These are phyloP conservation scores for Meteorus sp. DNA, from an alignment of 1,140 invertebrate genomes.

Conservation along the genomic window DNA sequence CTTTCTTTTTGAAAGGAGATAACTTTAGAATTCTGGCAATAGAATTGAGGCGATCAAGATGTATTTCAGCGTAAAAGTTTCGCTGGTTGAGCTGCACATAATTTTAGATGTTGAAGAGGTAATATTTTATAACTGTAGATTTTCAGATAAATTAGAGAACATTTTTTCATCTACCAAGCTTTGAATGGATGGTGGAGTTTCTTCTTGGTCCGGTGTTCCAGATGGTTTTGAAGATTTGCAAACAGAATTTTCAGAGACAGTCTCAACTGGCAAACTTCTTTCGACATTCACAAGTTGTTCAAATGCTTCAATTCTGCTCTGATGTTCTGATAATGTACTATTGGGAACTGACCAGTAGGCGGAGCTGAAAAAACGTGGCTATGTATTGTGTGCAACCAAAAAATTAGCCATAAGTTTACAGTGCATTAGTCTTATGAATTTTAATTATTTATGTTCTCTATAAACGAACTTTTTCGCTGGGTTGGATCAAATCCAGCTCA, in stretches of 20 bases:
- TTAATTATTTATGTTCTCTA: not conserved
- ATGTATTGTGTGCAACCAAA: not conserved
- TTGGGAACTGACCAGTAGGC: not conserved
- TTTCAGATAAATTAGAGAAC: constrained; percentile 14
- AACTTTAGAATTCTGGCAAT: constrained; percentile 13
- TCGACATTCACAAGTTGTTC: not conserved
- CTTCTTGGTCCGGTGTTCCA: constrained; percentile 4
- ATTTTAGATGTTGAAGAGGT: not conserved
- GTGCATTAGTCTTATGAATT: not conserved
- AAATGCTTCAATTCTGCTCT: constrained; percentile 10
- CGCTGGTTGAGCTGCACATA: not conserved
- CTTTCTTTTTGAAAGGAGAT: constrained; percentile 11
- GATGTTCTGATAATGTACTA: constrained; percentile 2
- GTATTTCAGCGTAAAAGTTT: not conserved
- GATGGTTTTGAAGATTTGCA: not conserved
- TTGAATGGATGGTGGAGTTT: constrained; percentile 13
- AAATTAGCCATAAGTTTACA: not conserved
- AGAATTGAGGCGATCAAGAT: not conserved
- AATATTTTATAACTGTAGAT: not conserved
- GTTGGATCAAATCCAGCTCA: constrained; percentile 10
- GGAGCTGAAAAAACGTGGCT: not conserved
- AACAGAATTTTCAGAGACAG: not conserved
- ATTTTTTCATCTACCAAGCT: constrained; percentile 7
- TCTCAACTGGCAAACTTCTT: not conserved
- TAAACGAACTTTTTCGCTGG: not conserved